Base-by-base conservation (phyloP, 2,113 vertebrate species). In the Dendropsophus ebraccatus region DNA sequence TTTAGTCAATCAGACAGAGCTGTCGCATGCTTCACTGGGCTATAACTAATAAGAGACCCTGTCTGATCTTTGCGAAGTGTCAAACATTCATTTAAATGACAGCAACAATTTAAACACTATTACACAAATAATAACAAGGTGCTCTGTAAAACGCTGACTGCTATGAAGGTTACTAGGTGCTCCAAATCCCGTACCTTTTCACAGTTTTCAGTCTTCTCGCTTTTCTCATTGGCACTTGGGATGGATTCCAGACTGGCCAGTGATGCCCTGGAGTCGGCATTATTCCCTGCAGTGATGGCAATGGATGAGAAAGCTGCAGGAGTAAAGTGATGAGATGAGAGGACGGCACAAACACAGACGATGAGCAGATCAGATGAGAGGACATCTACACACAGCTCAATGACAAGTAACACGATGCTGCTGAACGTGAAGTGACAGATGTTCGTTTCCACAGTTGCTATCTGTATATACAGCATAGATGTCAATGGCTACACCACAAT, bases 181-280 rank as follows among this genome's bases (percentile, higher is more conserved):
- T 7, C 21, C 35, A 10, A 12, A 35, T 30, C 11, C 2, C 73
- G 76, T 90, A 99, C 98, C 96, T 99, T 99, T 91, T 99, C 98
- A 94, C 96, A 99, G 86, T 94, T 96, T 49, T 99, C 98, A 54
- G 95, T 96, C 92, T 96, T 97, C 89, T 99, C 98, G 74, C 96
- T 98, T 90, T 97, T 97, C 92, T 99, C 98, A 62, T 94, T 95
- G 93, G 95, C 97, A 91, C 98, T 98, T 65, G 97, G 97, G 89
- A 97, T 99, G 88, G 98, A 99, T 90, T 99, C 98, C 87, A 99
- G 95, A 70, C 98, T 99, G 91, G 97, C 97, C 90, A 99, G 93
- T 67, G 98, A 99, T 73, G 96, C 97, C 91, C 96, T 96, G 86
- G 97, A 99, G 85, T 98, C 98, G 35, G 97, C 93, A 90, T 97